Conservation (phyloP, 1,140 invertebrate genomes). For the Caenorhabditis tropicalis region DNA sequence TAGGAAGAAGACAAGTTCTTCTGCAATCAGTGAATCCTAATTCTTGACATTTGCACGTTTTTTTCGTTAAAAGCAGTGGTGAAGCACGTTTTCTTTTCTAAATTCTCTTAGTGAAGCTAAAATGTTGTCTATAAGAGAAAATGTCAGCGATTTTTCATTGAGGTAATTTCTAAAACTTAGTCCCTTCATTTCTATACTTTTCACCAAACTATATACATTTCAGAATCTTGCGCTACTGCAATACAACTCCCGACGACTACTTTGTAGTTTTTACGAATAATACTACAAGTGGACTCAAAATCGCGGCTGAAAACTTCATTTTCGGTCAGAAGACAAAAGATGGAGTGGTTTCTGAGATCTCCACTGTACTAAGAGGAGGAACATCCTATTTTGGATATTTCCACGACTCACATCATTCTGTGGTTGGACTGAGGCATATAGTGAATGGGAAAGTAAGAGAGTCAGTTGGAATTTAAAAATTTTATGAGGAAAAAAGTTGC, state of each 20-base stretch:
- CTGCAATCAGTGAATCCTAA: no score
- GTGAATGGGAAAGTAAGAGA: slow-evolving; percentile 58
- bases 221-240: slow-evolving; percentile 85
- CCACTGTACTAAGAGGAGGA: not conserved
- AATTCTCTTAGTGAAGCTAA: no score
- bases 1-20: no score
- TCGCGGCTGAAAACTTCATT: slow-evolving; percentile 83
- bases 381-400: slow-evolving; percentile 80
- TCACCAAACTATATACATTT: not conserved
- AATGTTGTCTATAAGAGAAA: no score
- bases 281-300: slow-evolving; percentile 83
- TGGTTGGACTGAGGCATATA: slow-evolving; percentile 85
- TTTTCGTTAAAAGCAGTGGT: no score
- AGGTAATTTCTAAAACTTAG: no score
- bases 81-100: no score
- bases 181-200: not conserved
- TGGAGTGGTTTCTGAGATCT: not conserved
- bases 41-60: no score
- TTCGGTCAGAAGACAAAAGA: slow-evolving; percentile 70
- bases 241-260: slow-evolving; percentile 83
- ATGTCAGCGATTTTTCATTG: no score
- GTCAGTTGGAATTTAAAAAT: not conserved
- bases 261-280: slow-evolving; percentile 88
- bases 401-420: slow-evolving; percentile 92
- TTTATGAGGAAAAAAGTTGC: not conserved